Evolutionary conservation across 2,888 invertebrate genomes (phyloP), one percentile per base, ranked within the genome.

Genomic region (Cephalotes varians): DNA sequence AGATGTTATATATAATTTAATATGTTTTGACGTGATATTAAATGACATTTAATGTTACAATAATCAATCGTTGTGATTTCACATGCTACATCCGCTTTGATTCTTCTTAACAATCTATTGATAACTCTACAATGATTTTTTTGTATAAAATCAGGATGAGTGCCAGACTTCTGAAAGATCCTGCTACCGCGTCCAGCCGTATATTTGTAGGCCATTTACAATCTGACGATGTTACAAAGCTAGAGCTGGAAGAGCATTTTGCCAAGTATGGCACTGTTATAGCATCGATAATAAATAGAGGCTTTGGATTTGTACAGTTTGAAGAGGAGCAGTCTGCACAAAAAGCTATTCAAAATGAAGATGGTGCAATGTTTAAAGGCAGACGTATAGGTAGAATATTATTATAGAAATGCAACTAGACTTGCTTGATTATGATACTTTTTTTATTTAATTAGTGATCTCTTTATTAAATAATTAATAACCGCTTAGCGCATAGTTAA

Each of bases 241-340:
- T 95, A 79, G 96, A 96, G 90, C 93, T 98, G 21, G 97, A 98
- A 90, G 96, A 97, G 54, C 97, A 97, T 92, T 98, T 98, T 92
- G 95, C 96, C 85, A 95, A 95, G 44, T 97, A 97, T 93, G 98
- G 98, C 0, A 95, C 95, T 84, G 96, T 98, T 60, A 87, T 95
- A 83, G 97, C 97, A 1, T 96, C 97, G 0, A 93, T 97, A n/a
- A 95, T 97, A 28, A 97, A 97, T 90, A 96, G 96, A 88, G 97
- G 98, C 73, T 98, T 98, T 94, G 98, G 98, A 25, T 98, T 98
- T 94, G 97, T 98, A 2, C 98, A 98, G 92, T 98, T 96, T 94
- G 97, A 97, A 84, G 95, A 95, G 31, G 98, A 98, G 89, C 94
- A 95, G 2, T 96, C 97, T 90, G 98, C 98, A 0, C 96, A 96